phyloP scores from a whole-genome alignment of 2,797 vertebrate species.

The Epinephelus malabaricus region DNA sequence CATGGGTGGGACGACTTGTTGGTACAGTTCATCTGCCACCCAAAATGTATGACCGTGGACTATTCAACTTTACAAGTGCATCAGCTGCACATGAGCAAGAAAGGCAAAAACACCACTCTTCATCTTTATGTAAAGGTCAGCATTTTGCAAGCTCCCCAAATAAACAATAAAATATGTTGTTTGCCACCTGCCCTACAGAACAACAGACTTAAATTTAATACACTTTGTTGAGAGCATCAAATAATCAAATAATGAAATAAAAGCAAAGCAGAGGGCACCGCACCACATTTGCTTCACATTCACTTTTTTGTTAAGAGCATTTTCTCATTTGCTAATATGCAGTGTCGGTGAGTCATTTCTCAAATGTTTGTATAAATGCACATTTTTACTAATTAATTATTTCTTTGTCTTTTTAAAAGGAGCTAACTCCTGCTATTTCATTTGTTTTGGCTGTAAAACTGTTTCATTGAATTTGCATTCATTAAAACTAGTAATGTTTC shows the following conservation, averaged over 20 bases:
- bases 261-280: conserved; percentile 8
- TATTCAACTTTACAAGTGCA: too few species aligned
- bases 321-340: conserved; percentile 25
- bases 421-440: conserved; percentile 17
- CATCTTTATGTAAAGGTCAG: not conserved
- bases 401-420: conserved; percentile 21
- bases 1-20: too few species aligned
- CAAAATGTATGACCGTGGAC: too few species aligned
- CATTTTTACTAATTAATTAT: conserved; percentile 27
- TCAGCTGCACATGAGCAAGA: not conserved
- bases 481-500: conserved; percentile 28
- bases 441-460: conserved; percentile 14
- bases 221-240: conserved; percentile 20
- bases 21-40: too few species aligned
- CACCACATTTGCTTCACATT: conserved; percentile 39
- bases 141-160: not conserved
- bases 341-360: conserved; percentile 22
- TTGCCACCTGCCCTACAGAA: not conserved
- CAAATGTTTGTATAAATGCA: conserved; percentile 29
- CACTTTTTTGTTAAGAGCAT: conserved; percentile 32
- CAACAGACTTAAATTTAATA: not conserved
- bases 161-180: too few species aligned
- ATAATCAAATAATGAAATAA: conserved; percentile 31
- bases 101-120: not conserved
- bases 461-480: conserved; percentile 33